phyloP scores from a whole-genome alignment of 2,888 invertebrate species.

The Drosophila subsilvestris region DNA sequence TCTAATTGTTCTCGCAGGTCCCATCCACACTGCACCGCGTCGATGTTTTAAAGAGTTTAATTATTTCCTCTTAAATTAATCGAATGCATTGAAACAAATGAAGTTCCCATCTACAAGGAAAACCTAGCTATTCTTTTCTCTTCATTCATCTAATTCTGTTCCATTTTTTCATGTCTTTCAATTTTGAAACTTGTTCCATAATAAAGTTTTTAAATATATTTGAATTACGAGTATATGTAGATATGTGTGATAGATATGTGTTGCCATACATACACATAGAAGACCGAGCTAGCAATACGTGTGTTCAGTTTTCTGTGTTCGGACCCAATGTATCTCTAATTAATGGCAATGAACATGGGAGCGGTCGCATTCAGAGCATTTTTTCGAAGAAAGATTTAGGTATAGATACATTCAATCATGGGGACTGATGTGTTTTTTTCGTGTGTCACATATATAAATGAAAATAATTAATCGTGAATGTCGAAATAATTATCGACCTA shows the following conservation, averaged over 20 bases:
- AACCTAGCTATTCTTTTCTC: background rate
- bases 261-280: background rate
- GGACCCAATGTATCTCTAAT: conserved; percentile 34
- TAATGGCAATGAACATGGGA: conserved; percentile 40
- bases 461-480: conserved; percentile 49
- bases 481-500: conserved; percentile 49
- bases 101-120: background rate
- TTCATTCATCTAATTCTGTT: too few species aligned
- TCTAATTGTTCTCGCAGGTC: conserved; percentile 55
- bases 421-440: conserved; percentile 39
- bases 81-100: background rate
- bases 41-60: conserved; percentile 32
- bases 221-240: background rate
- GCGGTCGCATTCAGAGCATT: conserved; percentile 43
- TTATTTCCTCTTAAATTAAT: background rate
- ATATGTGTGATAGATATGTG: too few species aligned
- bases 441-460: conserved; percentile 58
- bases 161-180: too few species aligned
- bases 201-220: background rate
- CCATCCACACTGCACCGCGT: background rate
- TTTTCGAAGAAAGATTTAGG: conserved; percentile 43
- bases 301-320: background rate
- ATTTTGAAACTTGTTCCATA: background rate
- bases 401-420: conserved; percentile 60
- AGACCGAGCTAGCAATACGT: background rate